phyloP scores from a whole-genome alignment of 2,888 invertebrate species.

The Smittia aterrima region DNA sequence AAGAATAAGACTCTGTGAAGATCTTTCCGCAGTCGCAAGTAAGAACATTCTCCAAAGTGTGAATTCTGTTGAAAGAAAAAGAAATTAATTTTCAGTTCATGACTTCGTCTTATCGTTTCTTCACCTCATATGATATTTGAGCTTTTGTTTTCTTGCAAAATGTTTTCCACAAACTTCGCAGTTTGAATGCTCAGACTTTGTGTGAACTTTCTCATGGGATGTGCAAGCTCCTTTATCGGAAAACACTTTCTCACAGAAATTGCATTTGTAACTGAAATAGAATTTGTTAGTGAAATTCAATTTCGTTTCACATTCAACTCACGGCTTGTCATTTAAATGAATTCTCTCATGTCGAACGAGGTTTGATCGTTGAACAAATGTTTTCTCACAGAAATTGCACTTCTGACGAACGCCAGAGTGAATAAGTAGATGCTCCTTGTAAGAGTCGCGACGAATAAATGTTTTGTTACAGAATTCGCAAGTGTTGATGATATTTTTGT shows the following conservation, averaged over 20 bases:
- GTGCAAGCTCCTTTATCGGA: constrained; percentile 60
- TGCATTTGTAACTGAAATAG: constrained; percentile 51
- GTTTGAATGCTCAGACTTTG: constrained; percentile 54
- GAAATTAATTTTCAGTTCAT: not conserved
- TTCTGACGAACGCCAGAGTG: constrained; percentile 61
- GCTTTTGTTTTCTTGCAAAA: constrained; percentile 59
- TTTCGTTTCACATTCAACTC: not conserved
- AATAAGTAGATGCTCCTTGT: constrained; percentile 60
- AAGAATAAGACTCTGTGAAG: constrained; percentile 33
- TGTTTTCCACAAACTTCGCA: constrained; percentile 59
- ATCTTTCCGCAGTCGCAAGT: constrained; percentile 33
- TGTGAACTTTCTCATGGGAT: constrained; percentile 58
- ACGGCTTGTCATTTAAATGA: constrained; percentile 61
- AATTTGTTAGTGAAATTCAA: not conserved
- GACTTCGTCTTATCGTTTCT: not conserved
- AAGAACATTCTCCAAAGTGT: constrained; percentile 26
- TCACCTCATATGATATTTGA: constrained; percentile 57
- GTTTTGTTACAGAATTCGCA: constrained; percentile 14
- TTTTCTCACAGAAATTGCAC: constrained; percentile 61
- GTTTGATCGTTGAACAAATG: constrained; percentile 61
- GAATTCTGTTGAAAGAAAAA: not conserved
- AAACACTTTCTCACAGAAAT: constrained; percentile 58
- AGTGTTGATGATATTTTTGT: constrained; percentile 19
- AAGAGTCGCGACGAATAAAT: constrained; percentile 58
- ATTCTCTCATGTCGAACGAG: constrained; percentile 59